A percentile compares a stretch with the other conserved stretches of the same genome.
phyloP scores from a whole-genome alignment of 2,888 invertebrate genomes.

The Subacronicta megacephala region DNA sequence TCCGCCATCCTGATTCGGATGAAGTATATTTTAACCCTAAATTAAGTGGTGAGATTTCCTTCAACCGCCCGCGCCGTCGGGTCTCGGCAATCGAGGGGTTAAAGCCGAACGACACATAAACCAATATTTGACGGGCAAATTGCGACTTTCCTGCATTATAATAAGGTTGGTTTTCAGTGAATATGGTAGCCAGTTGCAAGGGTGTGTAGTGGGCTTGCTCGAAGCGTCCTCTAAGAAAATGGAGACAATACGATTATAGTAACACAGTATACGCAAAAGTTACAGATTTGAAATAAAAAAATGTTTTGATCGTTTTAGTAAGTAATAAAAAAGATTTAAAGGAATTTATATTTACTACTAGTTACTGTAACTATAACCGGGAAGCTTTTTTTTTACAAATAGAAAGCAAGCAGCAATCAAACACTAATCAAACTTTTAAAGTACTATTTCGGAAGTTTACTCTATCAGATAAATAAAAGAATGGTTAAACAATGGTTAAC shows the following conservation, averaged over 20 bases:
- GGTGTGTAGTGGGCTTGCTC: conserved; percentile 83
- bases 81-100: conserved; percentile 63
- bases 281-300: conserved; percentile 51
- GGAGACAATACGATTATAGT: conserved; percentile 86
- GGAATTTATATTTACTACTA: too few species aligned
- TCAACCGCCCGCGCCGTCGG: conserved; percentile 77
- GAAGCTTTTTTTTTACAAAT: too few species aligned
- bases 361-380: too few species aligned
- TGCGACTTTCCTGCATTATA: conserved; percentile 16
- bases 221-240: conserved; percentile 84
- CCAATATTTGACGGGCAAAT: conserved; percentile 2
- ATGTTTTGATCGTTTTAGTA: too few species aligned
- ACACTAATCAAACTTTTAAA: too few species aligned
- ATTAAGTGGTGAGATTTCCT: conserved; percentile 78
- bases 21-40: conserved; percentile 83
- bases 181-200: conserved; percentile 50
- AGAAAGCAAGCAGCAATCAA: too few species aligned
- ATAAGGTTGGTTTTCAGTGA: conserved; percentile 46
- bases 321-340: too few species aligned
- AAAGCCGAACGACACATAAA: conserved; percentile 55
- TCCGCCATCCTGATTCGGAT: conserved; percentile 63
- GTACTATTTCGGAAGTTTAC: too few species aligned
- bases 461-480: too few species aligned
- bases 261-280: conserved; percentile 66
- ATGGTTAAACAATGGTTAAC: too few species aligned